These are phyloP conservation scores for Bibio marci DNA, from an alignment of 2,888 invertebrate species.

Conservation along the genomic window DNA sequence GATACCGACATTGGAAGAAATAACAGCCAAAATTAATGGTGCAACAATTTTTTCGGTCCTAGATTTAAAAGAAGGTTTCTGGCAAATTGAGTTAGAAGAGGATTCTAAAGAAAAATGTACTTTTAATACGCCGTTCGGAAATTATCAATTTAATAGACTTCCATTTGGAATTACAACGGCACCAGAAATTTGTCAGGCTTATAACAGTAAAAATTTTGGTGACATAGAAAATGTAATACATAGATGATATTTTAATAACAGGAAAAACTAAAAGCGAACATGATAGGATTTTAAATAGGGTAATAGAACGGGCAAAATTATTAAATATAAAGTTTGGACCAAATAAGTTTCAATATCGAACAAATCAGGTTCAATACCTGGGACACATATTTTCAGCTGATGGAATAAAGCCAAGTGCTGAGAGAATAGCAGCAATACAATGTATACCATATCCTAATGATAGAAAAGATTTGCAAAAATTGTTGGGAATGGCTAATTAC, in stretches of 20 bases:
- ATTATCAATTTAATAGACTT: constrained; percentile 15
- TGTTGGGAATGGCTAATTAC: constrained; percentile 11
- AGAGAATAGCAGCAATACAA: constrained; percentile 10
- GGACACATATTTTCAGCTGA: constrained; percentile 13
- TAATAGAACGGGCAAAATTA: constrained; percentile 9
- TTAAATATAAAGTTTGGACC: constrained; percentile 13
- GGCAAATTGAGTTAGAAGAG: constrained; percentile 11
- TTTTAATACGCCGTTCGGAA: background rate
- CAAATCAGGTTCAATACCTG: constrained; percentile 13
- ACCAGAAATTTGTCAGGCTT: constrained; percentile 19
- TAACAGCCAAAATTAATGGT: constrained; percentile 10
- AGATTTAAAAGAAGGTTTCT: constrained; percentile 13
- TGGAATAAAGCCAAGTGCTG: constrained; percentile 11
- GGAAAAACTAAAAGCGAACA: constrained; percentile 10
- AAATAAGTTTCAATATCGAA: constrained; percentile 14
- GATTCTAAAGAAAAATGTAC: constrained; percentile 16
- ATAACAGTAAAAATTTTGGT: constrained; percentile 17
- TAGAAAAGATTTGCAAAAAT: constrained; percentile 8
- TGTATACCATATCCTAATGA: constrained; percentile 6
- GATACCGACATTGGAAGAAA: constrained; percentile 13
- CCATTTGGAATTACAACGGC: constrained; percentile 19
- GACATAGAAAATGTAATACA: constrained; percentile 19
- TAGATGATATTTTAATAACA: constrained; percentile 19
- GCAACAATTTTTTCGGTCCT: constrained; percentile 13
- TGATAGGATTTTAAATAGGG: constrained; percentile 8